These are phyloP conservation scores for Pitta sordida DNA, from an alignment of 2,113 vertebrate genomes.

Conservation along the genomic window DNA sequence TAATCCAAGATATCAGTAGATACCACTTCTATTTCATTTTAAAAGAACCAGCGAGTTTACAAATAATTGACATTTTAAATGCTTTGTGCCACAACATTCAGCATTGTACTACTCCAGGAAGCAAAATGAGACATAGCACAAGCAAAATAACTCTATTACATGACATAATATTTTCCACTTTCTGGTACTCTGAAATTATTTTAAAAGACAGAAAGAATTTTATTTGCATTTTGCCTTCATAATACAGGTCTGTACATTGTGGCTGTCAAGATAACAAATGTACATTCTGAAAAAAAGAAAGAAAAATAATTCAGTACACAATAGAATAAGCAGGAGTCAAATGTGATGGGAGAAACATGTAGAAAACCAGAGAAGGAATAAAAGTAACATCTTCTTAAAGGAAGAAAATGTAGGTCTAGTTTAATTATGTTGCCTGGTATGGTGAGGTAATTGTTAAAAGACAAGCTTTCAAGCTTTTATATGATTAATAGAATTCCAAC, in stretches of 20 bases:
- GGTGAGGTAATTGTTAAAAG: not conserved
- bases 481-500: not conserved
- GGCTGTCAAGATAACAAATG: not conserved
- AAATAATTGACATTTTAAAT: not conserved
- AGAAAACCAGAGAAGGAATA: not conserved
- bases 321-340: not conserved
- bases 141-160: not conserved
- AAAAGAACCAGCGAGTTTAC: not conserved
- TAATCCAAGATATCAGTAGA: not conserved
- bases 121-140: not conserved
- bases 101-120: not conserved
- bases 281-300: not conserved
- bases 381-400: not conserved
- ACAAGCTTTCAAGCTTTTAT: not conserved
- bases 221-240: not conserved
- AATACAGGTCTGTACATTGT: not conserved
- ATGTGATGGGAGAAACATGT: not conserved
- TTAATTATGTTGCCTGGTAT: not conserved
- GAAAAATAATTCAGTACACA: not conserved
- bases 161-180: not conserved
- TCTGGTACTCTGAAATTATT: not conserved
- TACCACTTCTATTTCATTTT: not conserved
- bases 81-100: not conserved
- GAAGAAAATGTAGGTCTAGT: not conserved
- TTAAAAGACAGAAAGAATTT: not conserved